Base-by-base conservation (phyloP, 2,888 invertebrate genomes). In the Altica lythri region DNA sequence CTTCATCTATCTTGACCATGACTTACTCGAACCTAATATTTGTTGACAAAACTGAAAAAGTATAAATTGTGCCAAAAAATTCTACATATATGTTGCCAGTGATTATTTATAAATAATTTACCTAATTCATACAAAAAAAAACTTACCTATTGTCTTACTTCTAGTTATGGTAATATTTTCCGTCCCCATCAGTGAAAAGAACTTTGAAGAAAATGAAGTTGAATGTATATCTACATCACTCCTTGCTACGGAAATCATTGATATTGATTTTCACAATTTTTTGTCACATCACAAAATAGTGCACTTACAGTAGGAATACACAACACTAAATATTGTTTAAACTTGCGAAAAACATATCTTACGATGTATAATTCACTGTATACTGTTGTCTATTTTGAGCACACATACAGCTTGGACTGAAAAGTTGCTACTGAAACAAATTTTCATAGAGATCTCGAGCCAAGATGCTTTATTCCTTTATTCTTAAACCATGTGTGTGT, bases 351-450 rank as follows among this genome's bases (percentile, higher is more conserved):
- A 19, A 22, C 34, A 38, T 37, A n/a, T n/a, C n/a, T n/a, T n/a
- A n/a, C n/a, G n/a, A n/a, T 34, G 53, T 45, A 46, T 42, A 50
- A n/a, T n/a, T n/a, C 52, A 49, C 45, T 29, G 42, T 43, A 37
- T 57, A 55, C 54, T 61, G 54, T n/a, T n/a, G 63, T 61, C 67
- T 71, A 69, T 71, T 72, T 71, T 71, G 68, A 68, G 71, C 55
- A 55, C n/a, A n/a, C 59, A 58, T 60, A 54, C 57, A 60, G 37
- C 53, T 50, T 55, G 64, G 67, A 68, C 70, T 68, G 68, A 71
- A 70, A 68, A 68, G 65, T 69, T 68, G 68, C 67, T 65, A 70
- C 71, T 71, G 70, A 68, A 37, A 60, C 57, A 51, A 59, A 56
- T 53, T 56, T 53, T 51, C 53, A 46, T 47, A 51, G 48, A 44